Evolutionary conservation across 2,888 invertebrate species (phyloP).

Genomic region (Spodoptera exigua): DNA sequence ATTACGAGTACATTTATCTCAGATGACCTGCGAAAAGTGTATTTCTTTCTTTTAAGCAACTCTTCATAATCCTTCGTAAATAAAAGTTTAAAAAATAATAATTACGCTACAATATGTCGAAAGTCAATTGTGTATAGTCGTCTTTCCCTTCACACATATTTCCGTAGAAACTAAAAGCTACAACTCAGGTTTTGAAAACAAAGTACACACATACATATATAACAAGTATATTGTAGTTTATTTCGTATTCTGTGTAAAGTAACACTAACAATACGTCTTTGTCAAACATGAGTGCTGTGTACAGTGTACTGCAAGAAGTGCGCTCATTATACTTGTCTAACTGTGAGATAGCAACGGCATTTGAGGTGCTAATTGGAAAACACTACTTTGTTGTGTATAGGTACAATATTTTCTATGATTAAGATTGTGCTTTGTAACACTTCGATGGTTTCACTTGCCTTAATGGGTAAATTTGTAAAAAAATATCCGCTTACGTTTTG

Average conservation of each 20-base stretch:
- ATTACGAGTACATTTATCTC: no score
- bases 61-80: no score
- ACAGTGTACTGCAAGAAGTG: conserved; percentile 52
- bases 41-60: no score
- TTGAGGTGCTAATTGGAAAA: conserved; percentile 66
- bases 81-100: no score
- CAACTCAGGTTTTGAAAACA: conserved; percentile 4
- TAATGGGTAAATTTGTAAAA: no score
- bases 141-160: no score
- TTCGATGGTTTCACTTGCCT: neutral
- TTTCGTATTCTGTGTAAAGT: conserved; percentile 13
- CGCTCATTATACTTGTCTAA: conserved; percentile 58
- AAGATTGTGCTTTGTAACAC: conserved; percentile 14
- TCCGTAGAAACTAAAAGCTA: neutral
- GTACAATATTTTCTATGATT: conserved; percentile 36
- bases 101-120: no score
- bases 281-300: conserved; percentile 50
- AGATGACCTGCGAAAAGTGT: no score
- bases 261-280: conserved; percentile 45
- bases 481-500: no score
- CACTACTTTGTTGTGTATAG: conserved; percentile 42
- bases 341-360: conserved; percentile 67
- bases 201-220: conserved; percentile 8
- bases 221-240: neutral
- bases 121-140: no score